These are phyloP conservation scores for Caenorhabditis uteleia DNA, from an alignment of 2,888 invertebrate genomes.

Conservation along the genomic window DNA sequence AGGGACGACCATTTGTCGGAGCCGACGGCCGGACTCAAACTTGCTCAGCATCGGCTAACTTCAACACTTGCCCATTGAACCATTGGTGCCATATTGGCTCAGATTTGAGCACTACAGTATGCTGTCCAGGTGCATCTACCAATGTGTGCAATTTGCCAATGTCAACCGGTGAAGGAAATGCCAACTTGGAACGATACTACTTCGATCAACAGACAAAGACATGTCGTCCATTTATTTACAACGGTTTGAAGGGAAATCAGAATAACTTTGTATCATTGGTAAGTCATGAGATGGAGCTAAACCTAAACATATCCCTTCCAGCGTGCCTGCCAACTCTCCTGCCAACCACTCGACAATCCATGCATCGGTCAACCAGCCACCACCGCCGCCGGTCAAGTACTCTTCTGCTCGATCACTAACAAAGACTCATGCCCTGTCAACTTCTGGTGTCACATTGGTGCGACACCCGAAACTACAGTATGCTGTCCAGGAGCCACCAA, in stretches of 20 bases:
- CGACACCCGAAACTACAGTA: conserved; percentile 65
- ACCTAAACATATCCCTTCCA: conserved; percentile 28
- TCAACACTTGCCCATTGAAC: conserved; percentile 65
- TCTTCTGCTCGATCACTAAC: conserved; percentile 68
- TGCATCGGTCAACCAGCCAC: conserved; percentile 69
- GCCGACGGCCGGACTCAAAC: conserved; percentile 65
- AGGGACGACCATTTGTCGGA: conserved; percentile 64
- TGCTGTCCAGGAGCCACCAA: conserved; percentile 69
- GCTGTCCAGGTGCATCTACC: conserved; percentile 66
- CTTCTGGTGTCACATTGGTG: conserved; percentile 68
- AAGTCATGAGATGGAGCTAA: not conserved
- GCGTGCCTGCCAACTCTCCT: conserved; percentile 66
- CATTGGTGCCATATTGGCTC: conserved; percentile 69
- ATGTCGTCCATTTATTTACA: conserved; percentile 65
- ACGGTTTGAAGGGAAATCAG: conserved; percentile 69
- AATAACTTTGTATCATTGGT: conserved; percentile 67
- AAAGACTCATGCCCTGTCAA: conserved; percentile 65
- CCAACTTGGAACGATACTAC: conserved; percentile 65
- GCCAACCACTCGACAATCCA: conserved; percentile 69
- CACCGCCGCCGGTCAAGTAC: conserved; percentile 64
- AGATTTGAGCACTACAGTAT: conserved; percentile 63
- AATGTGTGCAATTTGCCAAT: conserved; percentile 67
- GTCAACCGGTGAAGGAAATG: conserved; percentile 67
- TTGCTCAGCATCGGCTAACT: conserved; percentile 63
- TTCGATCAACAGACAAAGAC: conserved; percentile 60